A percentile compares a stretch with the other conserved stretches of the same genome.
phyloP scores from a whole-genome alignment of 1,140 invertebrate species.

The Atta cephalotes region DNA sequence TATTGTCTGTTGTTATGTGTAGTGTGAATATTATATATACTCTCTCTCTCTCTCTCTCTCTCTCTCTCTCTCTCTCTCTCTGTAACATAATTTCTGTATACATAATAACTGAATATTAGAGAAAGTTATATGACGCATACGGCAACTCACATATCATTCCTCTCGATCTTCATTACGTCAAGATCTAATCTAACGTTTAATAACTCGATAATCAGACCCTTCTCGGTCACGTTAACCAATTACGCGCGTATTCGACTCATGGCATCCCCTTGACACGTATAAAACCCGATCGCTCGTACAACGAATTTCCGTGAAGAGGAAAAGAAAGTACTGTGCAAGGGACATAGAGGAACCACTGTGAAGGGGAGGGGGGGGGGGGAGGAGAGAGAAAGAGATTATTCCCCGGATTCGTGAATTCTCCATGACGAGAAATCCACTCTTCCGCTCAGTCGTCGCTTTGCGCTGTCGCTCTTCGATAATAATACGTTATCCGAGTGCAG shows the following conservation, averaged over 20 bases:
- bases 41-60: no score
- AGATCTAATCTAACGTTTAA: constrained; percentile 59
- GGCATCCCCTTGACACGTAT: constrained; percentile 43
- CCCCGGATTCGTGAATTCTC: constrained; percentile 55
- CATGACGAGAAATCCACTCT: constrained; percentile 56
- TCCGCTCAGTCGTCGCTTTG: constrained; percentile 45
- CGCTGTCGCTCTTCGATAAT: constrained; percentile 63
- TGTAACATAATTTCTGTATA: background rate
- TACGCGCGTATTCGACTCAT: constrained; percentile 35
- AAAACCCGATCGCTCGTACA: constrained; percentile 52
- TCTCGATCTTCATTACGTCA: constrained; percentile 40
- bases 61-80: background rate
- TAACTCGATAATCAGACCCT: constrained; percentile 51
- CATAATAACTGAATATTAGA: background rate
- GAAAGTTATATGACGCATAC: background rate
- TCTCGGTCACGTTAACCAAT: constrained; percentile 53
- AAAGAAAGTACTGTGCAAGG: constrained; percentile 36
- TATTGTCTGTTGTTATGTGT: no score
- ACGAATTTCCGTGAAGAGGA: constrained; percentile 41
- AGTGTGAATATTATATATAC: no score
- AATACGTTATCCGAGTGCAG: constrained; percentile 66
- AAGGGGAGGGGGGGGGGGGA: no score
- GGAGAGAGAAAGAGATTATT: constrained; percentile 48
- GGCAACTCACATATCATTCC: constrained; percentile 13
- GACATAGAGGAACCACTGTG: background rate